Base-by-base conservation (phyloP, 2,113 vertebrate species). In the Spizaetus ornatus region DNA sequence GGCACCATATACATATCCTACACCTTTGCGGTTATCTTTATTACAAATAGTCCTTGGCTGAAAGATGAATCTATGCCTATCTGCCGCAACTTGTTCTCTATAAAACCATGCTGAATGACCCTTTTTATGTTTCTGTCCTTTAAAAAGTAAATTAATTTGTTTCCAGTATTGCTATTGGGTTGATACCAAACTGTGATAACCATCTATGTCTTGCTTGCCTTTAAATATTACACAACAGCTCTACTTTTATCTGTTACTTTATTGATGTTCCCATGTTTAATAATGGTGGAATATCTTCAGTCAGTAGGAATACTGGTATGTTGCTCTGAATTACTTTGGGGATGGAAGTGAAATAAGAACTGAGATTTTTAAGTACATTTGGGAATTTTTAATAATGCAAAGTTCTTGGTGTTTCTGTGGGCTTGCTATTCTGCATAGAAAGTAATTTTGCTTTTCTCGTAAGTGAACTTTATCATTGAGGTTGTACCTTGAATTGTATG, bases 181-280 rank as follows among this genome's bases (percentile, higher is more conserved):
- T 95, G 93, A 92, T 88, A 73, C 59, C 62, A 86, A 96, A 66
- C 47, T 63, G 6, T 90, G 81, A 91, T 95, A 93, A 65, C 43
- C 47, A 56, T n/a, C 61, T 76, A 4, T 87, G 58, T 91, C 65
- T 89, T 89, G 14, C 86, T 89, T 93, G 38, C 43, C 34, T 87
- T 89, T 85, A 82, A 88, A 45, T 91, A 52, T 82, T 82, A 31
- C 36, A 48, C 23, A 74, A 43, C 29, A 67, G 13, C 43, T 93
- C 2, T 77, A 12, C 27, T 13, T 72, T 69, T 42, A 31, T 69
- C 17, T 25, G 9, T 79, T 79, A 52, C 18, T 85, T 85, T 79
- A 56, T 72, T 89, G 77, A 36, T 2, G 2, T 79, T 84, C 47
- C 31, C 3, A 0, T 72, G 40, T 84, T 83, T 79, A 87, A 67